These are phyloP conservation scores for Pseudomyrmex sp. DNA, from an alignment of 1,140 invertebrate genomes.

Conservation along the genomic window DNA sequence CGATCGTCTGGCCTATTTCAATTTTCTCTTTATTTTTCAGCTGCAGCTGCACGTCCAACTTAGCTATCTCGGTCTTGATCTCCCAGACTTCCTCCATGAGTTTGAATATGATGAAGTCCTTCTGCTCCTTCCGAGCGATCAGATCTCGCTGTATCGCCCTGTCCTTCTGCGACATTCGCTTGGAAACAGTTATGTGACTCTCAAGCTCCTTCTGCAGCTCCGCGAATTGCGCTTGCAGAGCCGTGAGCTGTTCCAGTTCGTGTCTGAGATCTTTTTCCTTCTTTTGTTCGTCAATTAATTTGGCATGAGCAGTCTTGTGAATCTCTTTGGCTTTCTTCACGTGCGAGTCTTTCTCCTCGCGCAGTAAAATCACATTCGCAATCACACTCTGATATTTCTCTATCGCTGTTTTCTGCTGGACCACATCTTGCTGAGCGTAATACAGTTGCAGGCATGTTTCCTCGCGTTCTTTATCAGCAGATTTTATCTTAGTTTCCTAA, in stretches of 20 bases:
- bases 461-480: conserved; percentile 82
- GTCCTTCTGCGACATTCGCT: conserved; percentile 86
- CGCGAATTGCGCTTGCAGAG: conserved; percentile 82
- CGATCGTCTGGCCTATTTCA: conserved; percentile 83
- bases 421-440: conserved; percentile 84
- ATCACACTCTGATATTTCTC: conserved; percentile 84
- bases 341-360: conserved; percentile 78
- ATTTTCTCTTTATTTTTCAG: conserved; percentile 83
- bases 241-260: conserved; percentile 82
- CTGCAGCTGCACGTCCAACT: conserved; percentile 83
- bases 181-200: conserved; percentile 83
- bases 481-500: conserved; percentile 81
- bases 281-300: conserved; percentile 79
- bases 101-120: conserved; percentile 85
- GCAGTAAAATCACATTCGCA: conserved; percentile 80
- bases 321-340: conserved; percentile 78
- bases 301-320: conserved; percentile 78
- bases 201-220: conserved; percentile 85
- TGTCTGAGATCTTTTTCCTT: conserved; percentile 80
- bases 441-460: conserved; percentile 83
- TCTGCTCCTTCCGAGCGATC: conserved; percentile 84
- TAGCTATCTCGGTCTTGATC: conserved; percentile 84
- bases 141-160: conserved; percentile 82
- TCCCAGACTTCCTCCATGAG: conserved; percentile 85
- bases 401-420: conserved; percentile 84